phyloP scores from a whole-genome alignment of 2,797 vertebrate genomes.

The Anabas testudineus region DNA sequence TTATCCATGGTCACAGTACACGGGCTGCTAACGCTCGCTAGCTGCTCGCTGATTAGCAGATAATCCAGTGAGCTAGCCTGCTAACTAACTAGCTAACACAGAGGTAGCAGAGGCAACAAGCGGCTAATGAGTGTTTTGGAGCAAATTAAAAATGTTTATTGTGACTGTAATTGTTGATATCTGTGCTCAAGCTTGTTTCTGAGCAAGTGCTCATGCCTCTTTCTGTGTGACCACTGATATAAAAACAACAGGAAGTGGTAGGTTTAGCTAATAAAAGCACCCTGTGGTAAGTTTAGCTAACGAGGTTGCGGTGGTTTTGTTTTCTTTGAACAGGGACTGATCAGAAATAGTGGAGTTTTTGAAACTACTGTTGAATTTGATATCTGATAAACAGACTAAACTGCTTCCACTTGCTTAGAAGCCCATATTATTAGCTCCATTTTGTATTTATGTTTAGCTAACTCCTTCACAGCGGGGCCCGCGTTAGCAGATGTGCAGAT shows the following conservation, averaged over 20 bases:
- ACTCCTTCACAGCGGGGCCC: neutral
- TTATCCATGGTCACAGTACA: too few species aligned
- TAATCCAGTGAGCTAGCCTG: neutral
- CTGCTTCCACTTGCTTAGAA: constrained; percentile 3
- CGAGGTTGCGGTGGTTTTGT: too few species aligned
- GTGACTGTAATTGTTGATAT: too few species aligned
- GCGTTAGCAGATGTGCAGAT: neutral
- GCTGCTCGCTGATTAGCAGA: neutral
- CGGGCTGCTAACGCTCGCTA: neutral
- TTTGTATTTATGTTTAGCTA: neutral
- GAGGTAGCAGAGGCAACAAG: too few species aligned
- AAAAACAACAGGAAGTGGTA: neutral
- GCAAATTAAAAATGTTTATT: too few species aligned
- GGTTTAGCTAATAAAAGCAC: neutral
- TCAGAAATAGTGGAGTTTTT: too few species aligned
- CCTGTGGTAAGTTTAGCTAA: too few species aligned
- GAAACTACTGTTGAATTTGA: neutral
- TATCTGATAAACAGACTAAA: too few species aligned
- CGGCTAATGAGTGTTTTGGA: too few species aligned
- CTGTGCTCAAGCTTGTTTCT: too few species aligned
- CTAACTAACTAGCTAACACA: neutral
- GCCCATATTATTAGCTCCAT: neutral
- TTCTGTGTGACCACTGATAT: neutral
- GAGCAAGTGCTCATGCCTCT: too few species aligned
- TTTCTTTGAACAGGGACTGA: too few species aligned